These are phyloP conservation scores for Sinocyclocheilus grahami DNA, from an alignment of 2,113 vertebrate genomes.

Conservation along the genomic window DNA sequence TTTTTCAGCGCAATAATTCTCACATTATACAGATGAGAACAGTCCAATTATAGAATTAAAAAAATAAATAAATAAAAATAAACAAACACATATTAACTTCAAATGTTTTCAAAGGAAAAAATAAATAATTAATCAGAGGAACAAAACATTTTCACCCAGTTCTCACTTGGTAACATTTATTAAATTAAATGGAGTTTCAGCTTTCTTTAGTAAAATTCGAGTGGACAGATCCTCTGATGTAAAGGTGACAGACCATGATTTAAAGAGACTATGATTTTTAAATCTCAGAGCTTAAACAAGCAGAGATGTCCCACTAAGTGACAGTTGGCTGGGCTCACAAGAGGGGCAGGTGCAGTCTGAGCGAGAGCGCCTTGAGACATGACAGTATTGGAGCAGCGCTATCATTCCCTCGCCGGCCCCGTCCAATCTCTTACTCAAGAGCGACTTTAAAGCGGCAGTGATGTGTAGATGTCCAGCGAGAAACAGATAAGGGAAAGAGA, in stretches of 20 bases:
- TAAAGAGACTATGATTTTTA: constrained; percentile 20
- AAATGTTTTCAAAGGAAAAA: neutral
- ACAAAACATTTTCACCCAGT: neutral
- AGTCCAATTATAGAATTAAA: neutral
- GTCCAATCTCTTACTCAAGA: constrained; percentile 22
- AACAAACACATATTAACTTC: neutral
- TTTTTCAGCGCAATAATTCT: neutral
- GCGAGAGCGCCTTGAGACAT: constrained; percentile 35
- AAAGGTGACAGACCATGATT: constrained; percentile 21
- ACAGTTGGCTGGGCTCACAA: constrained; percentile 51
- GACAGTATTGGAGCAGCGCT: constrained; percentile 58
- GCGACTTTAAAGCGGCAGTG: constrained; percentile 11
- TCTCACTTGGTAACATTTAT: neutral
- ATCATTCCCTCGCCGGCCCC: constrained; percentile 34
- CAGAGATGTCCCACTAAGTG: constrained; percentile 36
- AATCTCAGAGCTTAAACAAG: constrained; percentile 4
- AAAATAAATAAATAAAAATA: neutral
- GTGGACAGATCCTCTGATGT: neutral
- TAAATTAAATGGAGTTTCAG: neutral
- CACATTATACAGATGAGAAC: neutral
- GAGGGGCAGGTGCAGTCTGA: constrained; percentile 54
- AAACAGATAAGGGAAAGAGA: constrained; percentile 32
- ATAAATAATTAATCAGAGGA: neutral
- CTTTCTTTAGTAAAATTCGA: neutral
- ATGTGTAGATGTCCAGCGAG: constrained; percentile 17